Evolutionary conservation across 2,113 vertebrate species (phyloP), one percentile per base, ranked within the genome.

Genomic region (Dasyprocta punctata): DNA sequence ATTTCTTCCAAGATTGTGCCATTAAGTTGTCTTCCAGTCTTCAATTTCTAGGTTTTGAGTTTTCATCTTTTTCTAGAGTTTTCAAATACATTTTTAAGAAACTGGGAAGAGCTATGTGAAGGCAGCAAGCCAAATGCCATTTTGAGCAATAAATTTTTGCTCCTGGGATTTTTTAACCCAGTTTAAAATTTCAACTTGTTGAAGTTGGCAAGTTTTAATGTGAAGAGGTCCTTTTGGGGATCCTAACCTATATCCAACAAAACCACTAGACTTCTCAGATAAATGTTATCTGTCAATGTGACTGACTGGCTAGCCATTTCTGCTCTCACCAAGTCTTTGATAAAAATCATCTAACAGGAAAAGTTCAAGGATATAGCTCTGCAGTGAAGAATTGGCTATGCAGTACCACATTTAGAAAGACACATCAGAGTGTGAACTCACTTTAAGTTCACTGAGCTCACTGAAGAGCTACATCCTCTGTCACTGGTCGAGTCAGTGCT

Each of bases 51-150:
- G 67, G 82, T 44, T 93, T 92, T 54, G 73, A 20, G 54, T 94
- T 89, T 94, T 90, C 71, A 28, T 54, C 91, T 60, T 71, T 93
- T 86, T 93, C 71, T 91, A 96, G 0, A 0, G 30, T 36, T 83
- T 93, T 69, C 60, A 60, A 82, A 93, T 84, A 95, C 87, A 88
- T 92, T 86, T 96, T 96, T 67, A 94, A 94, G 92, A 96, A 65
- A 77, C 80, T 5, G 41, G 52, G 81, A 95, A 94, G 58, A 89
- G 20, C 63, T 77, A 24, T 60, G 84, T 63, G 87, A 92, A 95
- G 93, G 87, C 82, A 80, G 81, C 87, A 85, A 56, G 86, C 92
- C 90, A 93, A 97, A 92, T 97, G 95, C 77, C 93, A 91, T 93
- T 97, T 91, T 60, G 65, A 97, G 93, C 82, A 92, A 94, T 81